A percentile compares a stretch with the other conserved stretches of the same genome.
These are phyloP conservation scores for Nezara viridula DNA, from an alignment of 2,888 invertebrate species.

Conservation along the genomic window DNA sequence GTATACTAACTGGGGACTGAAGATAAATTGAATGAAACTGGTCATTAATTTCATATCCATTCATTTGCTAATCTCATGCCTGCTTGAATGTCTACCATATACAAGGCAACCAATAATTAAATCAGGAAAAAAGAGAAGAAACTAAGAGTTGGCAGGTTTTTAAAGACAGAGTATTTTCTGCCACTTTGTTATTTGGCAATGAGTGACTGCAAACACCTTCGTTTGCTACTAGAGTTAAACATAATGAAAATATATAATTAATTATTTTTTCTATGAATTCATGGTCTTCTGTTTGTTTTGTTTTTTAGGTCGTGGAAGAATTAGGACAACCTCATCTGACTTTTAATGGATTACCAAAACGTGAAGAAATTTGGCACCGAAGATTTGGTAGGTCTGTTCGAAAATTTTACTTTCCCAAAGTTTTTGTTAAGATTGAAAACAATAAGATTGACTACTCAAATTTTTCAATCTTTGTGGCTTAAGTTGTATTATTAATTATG, in stretches of 20 bases:
- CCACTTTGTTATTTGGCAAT: too few species aligned
- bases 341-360: slow-evolving; percentile 60
- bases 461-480: neutral
- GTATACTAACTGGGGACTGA: too few species aligned
- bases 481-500: neutral
- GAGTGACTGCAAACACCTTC: too few species aligned
- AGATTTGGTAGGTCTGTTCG: slow-evolving; percentile 61
- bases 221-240: too few species aligned
- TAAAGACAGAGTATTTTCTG: too few species aligned
- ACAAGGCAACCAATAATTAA: too few species aligned
- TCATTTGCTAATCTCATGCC: too few species aligned
- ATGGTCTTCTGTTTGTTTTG: neutral
- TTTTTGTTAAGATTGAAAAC: neutral
- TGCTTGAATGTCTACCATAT: too few species aligned
- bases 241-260: neutral
- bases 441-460: neutral
- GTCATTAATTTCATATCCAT: too few species aligned
- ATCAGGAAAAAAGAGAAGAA: too few species aligned
- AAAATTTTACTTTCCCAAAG: neutral
- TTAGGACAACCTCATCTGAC: slow-evolving; percentile 59
- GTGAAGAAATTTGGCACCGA: slow-evolving; percentile 63
- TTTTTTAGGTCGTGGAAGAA: slow-evolving; percentile 61
- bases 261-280: neutral
- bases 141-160: too few species aligned
- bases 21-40: too few species aligned